phyloP scores from a whole-genome alignment of 1,140 invertebrate species.

The Hestina assimilis region DNA sequence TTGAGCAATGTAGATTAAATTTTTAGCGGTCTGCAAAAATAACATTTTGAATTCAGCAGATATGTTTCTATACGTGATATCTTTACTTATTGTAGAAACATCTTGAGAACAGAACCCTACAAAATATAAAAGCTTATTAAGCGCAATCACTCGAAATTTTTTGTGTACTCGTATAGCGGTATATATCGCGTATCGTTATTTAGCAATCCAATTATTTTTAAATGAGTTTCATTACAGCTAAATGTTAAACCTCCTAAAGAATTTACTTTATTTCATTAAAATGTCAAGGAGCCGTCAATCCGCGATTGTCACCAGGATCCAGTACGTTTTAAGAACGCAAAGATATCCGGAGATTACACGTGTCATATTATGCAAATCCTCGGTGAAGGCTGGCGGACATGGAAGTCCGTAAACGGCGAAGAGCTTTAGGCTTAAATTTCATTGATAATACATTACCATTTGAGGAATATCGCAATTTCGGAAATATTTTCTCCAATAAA shows the following conservation, averaged over 20 bases:
- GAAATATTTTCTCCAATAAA: conserved; percentile 6
- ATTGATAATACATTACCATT: conserved; percentile 30
- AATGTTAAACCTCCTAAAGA: too few species aligned
- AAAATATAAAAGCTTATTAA: too few species aligned
- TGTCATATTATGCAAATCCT: conserved; percentile 52
- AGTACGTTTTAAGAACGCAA: conserved; percentile 9
- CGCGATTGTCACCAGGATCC: background rate
- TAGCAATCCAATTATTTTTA: too few species aligned
- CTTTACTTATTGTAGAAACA: too few species aligned
- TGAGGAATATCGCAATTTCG: conserved; percentile 9
- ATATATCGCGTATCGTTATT: too few species aligned
- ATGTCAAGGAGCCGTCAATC: background rate
- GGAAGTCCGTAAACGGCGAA: conserved; percentile 32
- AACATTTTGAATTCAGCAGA: too few species aligned
- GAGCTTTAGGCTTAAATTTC: conserved; percentile 35
- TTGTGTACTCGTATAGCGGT: too few species aligned
- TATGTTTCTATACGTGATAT: too few species aligned
- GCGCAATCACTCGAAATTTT: too few species aligned
- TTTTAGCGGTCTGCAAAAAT: too few species aligned
- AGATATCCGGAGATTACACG: conserved; percentile 25
- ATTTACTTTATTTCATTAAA: background rate
- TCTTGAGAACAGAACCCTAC: too few species aligned
- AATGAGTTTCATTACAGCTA: too few species aligned
- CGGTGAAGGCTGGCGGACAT: conserved; percentile 35
- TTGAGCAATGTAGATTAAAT: background rate